Percentiles rank a stretch among this genome's conserved stretches.
phyloP scores from a whole-genome alignment of 2,888 invertebrate genomes.

The Phyllotreta striolata region DNA sequence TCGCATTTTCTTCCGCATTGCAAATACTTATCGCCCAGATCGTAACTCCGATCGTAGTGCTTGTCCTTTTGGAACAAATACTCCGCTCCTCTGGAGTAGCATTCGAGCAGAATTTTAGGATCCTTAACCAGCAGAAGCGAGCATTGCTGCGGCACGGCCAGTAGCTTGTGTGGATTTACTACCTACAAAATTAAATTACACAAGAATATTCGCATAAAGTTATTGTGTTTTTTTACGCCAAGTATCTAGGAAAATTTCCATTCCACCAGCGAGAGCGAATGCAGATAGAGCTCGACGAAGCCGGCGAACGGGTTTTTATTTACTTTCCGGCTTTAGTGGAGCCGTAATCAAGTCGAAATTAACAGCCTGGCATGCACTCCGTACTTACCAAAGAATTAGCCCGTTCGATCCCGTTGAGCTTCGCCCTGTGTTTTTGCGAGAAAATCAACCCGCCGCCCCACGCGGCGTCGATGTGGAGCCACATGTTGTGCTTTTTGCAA shows the following conservation, averaged over 20 bases:
- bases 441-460: slow-evolving; percentile 70
- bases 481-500: slow-evolving; percentile 91
- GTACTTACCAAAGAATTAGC: slow-evolving; percentile 65
- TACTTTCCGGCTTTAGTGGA: slow-evolving; percentile 3
- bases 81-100: slow-evolving; percentile 64
- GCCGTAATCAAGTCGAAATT: slow-evolving; percentile 13
- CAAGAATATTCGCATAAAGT: background rate
- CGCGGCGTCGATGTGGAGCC: slow-evolving; percentile 84
- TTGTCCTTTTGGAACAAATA: slow-evolving; percentile 68
- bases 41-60: slow-evolving; percentile 64
- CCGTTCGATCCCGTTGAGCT: slow-evolving; percentile 65
- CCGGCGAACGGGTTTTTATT: slow-evolving; percentile 14
- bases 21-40: slow-evolving; percentile 69
- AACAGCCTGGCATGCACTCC: background rate
- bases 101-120: slow-evolving; percentile 58
- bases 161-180: slow-evolving; percentile 69
- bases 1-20: slow-evolving; percentile 76
- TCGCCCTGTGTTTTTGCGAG: slow-evolving; percentile 63
- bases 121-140: slow-evolving; percentile 63
- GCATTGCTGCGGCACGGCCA: slow-evolving; percentile 68
- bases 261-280: background rate
- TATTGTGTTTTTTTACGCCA: background rate
- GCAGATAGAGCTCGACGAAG: background rate
- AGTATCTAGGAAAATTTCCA: background rate
- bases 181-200: slow-evolving; percentile 20